These are phyloP conservation scores for Plecturocebus donacophilus DNA, from an alignment of 2,113 vertebrate genomes.

Conservation along the genomic window DNA sequence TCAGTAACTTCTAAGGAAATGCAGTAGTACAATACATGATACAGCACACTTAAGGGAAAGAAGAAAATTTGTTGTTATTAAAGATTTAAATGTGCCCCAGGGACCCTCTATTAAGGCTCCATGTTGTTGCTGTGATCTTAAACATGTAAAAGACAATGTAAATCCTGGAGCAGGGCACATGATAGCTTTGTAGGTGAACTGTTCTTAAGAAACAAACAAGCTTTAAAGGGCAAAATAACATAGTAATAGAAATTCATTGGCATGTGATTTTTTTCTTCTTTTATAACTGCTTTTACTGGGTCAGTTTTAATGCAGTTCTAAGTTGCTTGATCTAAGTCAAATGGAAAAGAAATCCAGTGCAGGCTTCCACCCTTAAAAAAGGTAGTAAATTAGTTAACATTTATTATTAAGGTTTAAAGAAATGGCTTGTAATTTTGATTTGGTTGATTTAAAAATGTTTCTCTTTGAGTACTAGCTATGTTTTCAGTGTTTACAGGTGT, in stretches of 20 bases:
- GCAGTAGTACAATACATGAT: constrained; percentile 33
- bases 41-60: constrained; percentile 57
- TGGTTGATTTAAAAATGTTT: constrained; percentile 42
- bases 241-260: constrained; percentile 62
- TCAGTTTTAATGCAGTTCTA: constrained; percentile 64
- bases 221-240: constrained; percentile 69
- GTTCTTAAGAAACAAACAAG: constrained; percentile 60
- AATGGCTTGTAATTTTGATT: constrained; percentile 53
- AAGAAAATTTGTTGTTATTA: constrained; percentile 75
- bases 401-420: constrained; percentile 52
- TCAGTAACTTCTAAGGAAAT: constrained; percentile 12
- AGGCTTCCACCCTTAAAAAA: background rate
- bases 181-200: constrained; percentile 62
- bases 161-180: constrained; percentile 46
- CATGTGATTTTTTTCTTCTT: constrained; percentile 44
- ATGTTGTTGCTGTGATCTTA: constrained; percentile 71
- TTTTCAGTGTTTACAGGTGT: constrained; percentile 43
- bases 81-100: constrained; percentile 71
- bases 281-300: constrained; percentile 63
- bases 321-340: constrained; percentile 64
- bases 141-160: constrained; percentile 68
- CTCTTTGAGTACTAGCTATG: background rate
- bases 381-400: constrained; percentile 23
- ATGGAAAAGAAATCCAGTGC: constrained; percentile 37
- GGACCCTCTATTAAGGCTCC: constrained; percentile 64